These are phyloP conservation scores for Artibeus lituratus DNA, from an alignment of 2,797 vertebrate species.

Conservation along the genomic window DNA sequence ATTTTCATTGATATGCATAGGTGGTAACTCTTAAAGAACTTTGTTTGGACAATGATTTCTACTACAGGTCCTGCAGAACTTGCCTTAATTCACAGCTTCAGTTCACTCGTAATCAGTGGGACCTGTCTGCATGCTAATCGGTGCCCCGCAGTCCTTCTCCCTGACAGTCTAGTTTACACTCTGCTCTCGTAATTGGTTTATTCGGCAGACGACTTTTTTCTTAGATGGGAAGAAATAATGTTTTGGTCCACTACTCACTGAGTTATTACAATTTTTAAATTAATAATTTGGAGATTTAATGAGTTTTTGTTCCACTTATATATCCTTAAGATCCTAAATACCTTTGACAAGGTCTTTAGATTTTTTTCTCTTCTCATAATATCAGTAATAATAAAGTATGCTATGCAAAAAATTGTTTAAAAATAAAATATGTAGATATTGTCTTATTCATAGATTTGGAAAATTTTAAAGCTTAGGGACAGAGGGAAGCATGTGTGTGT, in stretches of 20 bases:
- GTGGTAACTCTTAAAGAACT: not conserved
- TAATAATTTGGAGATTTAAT: constrained; percentile 40
- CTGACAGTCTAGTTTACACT: not conserved
- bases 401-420: not conserved
- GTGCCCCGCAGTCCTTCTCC: not conserved
- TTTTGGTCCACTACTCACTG: constrained; percentile 30
- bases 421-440: not conserved
- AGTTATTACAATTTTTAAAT: constrained; percentile 46
- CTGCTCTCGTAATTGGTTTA: constrained; percentile 35
- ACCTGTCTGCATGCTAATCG: constrained; percentile 32
- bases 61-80: not conserved
- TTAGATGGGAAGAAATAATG: constrained; percentile 24
- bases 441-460: not conserved
- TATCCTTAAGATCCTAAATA: not conserved
- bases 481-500: not conserved
- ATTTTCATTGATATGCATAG: constrained; percentile 2
- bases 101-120: not conserved
- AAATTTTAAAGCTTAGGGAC: not conserved
- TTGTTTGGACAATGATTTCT: constrained; percentile 20
- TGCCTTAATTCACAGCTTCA: constrained; percentile 14
- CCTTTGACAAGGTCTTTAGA: not conserved
- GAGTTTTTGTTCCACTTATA: constrained; percentile 4
- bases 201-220: constrained; percentile 17
- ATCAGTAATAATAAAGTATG: not conserved
- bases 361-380: not conserved